phyloP scores from a whole-genome alignment of 2,888 invertebrate genomes.

The Polymixis flavicincta region DNA sequence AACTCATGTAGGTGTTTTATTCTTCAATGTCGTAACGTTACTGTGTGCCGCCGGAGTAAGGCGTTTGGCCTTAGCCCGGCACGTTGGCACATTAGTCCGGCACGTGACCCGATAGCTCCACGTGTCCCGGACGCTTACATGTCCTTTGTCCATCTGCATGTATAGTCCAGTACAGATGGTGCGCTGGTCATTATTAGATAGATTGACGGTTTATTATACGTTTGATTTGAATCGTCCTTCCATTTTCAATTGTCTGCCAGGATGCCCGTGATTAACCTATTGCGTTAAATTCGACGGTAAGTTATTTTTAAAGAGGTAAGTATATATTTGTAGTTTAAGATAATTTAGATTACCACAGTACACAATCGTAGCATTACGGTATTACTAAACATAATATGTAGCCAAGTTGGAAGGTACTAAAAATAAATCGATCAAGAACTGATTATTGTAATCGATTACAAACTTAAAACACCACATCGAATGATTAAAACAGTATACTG shows the following conservation, averaged over 20 bases:
- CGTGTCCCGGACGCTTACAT: not conserved
- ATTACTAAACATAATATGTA: not conserved
- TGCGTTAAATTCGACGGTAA: not conserved
- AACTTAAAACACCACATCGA: not conserved
- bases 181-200: not conserved
- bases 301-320: not conserved
- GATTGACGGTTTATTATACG: not conserved
- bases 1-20: not conserved
- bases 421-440: not conserved
- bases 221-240: not conserved
- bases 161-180: not conserved
- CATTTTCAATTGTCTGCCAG: not conserved
- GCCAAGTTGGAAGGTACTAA: too few species aligned
- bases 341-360: not conserved
- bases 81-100: not conserved
- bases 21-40: not conserved
- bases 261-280: not conserved
- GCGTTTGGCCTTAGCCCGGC: not conserved
- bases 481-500: not conserved
- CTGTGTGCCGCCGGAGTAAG: too few species aligned
- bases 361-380: not conserved
- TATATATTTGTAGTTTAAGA: not conserved
- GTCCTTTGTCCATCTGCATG: not conserved
- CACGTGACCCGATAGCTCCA: conserved; percentile 5
- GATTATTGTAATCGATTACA: not conserved